A percentile compares a stretch with the other conserved stretches of the same genome.
phyloP scores from a whole-genome alignment of 2,888 invertebrate genomes.

The Cabera pusaria region DNA sequence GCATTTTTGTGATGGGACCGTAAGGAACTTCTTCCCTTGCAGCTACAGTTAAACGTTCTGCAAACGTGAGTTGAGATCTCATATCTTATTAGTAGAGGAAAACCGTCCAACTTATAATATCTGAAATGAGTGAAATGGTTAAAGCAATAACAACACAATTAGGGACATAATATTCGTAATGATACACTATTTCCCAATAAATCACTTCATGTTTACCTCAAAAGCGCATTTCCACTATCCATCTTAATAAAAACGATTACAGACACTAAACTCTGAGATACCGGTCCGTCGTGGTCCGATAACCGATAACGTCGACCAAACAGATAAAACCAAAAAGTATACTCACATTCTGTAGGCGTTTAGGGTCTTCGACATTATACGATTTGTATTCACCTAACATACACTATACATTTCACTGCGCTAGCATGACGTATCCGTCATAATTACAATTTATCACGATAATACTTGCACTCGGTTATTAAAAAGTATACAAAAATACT shows the following conservation, averaged over 20 bases:
- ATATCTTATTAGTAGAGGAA: too few relatives aligned
- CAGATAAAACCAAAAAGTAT: conserved; percentile 37
- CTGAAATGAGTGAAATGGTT: too few relatives aligned
- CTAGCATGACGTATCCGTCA: conserved; percentile 43
- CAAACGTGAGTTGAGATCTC: too few relatives aligned
- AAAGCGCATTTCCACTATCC: not conserved
- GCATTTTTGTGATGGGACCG: too few relatives aligned
- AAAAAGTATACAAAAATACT: conserved; percentile 47
- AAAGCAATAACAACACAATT: too few relatives aligned
- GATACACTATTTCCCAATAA: too few relatives aligned
- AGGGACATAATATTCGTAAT: too few relatives aligned
- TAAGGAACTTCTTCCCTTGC: too few relatives aligned
- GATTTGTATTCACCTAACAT: conserved; percentile 46
- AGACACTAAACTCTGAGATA: conserved; percentile 4
- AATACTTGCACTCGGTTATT: conserved; percentile 38
- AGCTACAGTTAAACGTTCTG: too few relatives aligned
- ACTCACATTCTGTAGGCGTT: conserved; percentile 96
- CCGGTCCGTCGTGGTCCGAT: conserved; percentile 5
- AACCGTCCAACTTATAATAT: too few relatives aligned
- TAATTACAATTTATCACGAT: conserved; percentile 35
- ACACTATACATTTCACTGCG: conserved; percentile 63
- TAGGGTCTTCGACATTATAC: conserved; percentile 92
- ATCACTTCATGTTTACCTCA: too few relatives aligned
- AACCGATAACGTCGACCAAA: conserved; percentile 14
- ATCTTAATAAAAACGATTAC: conserved; percentile 3